Base-by-base conservation (phyloP, 2,888 invertebrate species). In the Oeneis ivallda region DNA sequence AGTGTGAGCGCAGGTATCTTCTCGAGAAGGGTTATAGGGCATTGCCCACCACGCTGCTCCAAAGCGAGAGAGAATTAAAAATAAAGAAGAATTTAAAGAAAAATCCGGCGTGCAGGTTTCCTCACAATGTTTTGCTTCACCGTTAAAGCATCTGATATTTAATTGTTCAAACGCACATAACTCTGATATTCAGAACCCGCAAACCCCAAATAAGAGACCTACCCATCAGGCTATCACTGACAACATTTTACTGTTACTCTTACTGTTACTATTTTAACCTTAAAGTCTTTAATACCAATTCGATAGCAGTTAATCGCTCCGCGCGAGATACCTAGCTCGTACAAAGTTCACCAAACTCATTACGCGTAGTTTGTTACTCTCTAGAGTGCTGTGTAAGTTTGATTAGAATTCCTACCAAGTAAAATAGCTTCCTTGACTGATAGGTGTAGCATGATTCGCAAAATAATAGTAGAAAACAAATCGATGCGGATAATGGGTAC, bases 361-460 rank as follows among this genome's bases (percentile, higher is more conserved):
- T 63, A 52, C 64, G 61, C 60, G 64, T 66, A 63, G 53, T 53
- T 54, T 63, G 63, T 66, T 66, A 53, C 60, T 37, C 41, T 59
- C 59, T 26, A 49, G 54, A 62, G 69, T 56, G 62, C 60, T 67
- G 62, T 66, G 47, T 69, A 66, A 71, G 69, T 69, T 71, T 69
- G 69, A 71, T 71, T 69, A 69, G 67, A 69, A 70, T 69, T 71
- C 64, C 69, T 62, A 54, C 64, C 32, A 41, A 62, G 53, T 66
- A 58, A 52, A 62, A 59, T 62, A 53, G 58, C 62, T 45, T 54
- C 34, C 52, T 41, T 52, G 61, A 61, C 39, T 61, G 52, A 61
- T 61, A 50, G 61, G 26, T 15, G 61, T 52, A 61, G 50, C 61
- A 61, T 61, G 61, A 61, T 52, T 52, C 41, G 50, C 52, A 41